A percentile compares a stretch with the other conserved stretches of the same genome.
phyloP scores from a whole-genome alignment of 2,113 vertebrate species.

The Carassius carassius region DNA sequence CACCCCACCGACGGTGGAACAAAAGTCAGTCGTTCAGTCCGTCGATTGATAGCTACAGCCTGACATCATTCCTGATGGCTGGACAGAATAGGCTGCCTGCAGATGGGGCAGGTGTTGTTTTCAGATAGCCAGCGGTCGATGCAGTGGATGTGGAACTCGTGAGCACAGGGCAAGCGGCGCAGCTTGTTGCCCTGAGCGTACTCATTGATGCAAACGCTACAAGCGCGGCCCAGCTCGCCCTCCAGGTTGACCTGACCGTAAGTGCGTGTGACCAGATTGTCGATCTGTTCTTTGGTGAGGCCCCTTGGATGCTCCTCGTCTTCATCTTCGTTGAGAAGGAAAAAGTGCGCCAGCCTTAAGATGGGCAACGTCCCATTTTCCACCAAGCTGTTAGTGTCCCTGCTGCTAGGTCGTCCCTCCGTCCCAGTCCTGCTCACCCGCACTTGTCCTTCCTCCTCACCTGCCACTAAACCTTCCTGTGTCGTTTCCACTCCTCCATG shows the following conservation, averaged over 20 bases:
- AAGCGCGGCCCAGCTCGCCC: constrained; percentile 83
- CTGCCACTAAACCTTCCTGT: constrained; percentile 42
- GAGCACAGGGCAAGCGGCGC: constrained; percentile 87
- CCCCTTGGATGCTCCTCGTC: constrained; percentile 83
- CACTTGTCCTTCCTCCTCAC: constrained; percentile 64
- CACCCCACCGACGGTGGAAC: constrained; percentile 53
- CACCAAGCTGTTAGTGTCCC: constrained; percentile 84
- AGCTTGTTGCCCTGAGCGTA: constrained; percentile 94
- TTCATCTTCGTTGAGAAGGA: constrained; percentile 88
- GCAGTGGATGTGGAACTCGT: constrained; percentile 96
- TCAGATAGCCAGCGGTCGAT: constrained; percentile 97
- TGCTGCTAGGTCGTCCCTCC: constrained; percentile 71
- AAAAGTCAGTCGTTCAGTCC: constrained; percentile 40
- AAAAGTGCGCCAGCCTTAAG: constrained; percentile 89
- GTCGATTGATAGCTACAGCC: constrained; percentile 37
- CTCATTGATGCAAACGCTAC: constrained; percentile 96
- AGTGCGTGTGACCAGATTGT: constrained; percentile 91
- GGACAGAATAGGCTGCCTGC: constrained; percentile 85
- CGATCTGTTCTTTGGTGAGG: constrained; percentile 97
- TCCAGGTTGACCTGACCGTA: constrained; percentile 85
- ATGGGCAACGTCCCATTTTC: constrained; percentile 90
- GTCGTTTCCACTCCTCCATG: constrained; percentile 57
- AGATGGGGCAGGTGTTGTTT: constrained; percentile 94
- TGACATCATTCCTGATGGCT: constrained; percentile 74
- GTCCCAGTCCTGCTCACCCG: constrained; percentile 54